phyloP scores from a whole-genome alignment of 2,888 invertebrate genomes.

The Chromoteleia sp. region DNA sequence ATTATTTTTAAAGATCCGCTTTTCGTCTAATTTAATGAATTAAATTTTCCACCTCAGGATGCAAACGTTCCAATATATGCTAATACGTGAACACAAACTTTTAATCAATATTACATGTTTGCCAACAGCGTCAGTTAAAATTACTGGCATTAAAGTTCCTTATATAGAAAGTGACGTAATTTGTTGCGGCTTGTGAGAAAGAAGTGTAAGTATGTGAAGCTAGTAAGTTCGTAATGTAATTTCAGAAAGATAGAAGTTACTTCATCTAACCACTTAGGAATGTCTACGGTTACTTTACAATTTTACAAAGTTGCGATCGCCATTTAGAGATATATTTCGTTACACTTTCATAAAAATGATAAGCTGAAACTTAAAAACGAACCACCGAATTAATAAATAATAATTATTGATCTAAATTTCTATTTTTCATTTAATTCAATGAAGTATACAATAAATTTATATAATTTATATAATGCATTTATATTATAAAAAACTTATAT shows the following conservation, averaged over 20 bases:
- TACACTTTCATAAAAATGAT: background rate
- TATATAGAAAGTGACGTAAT: constrained; percentile 58
- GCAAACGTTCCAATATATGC: constrained; percentile 7
- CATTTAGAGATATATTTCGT: constrained; percentile 24
- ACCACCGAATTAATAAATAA: background rate
- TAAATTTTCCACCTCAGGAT: constrained; percentile 12
- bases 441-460: no score
- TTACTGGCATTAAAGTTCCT: constrained; percentile 58
- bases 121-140: constrained; percentile 55
- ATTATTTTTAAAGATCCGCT: background rate
- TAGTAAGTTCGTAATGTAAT: constrained; percentile 61
- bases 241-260: constrained; percentile 59
- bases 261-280: constrained; percentile 56
- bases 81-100: constrained; percentile 39
- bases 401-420: background rate
- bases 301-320: constrained; percentile 39
- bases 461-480: no score
- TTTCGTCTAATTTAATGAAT: background rate
- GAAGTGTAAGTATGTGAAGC: constrained; percentile 53
- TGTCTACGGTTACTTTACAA: constrained; percentile 49
- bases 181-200: constrained; percentile 57
- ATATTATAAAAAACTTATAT: no score
- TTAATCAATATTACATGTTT: constrained; percentile 58
- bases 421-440: background rate
- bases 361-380: background rate